Conservation (phyloP, 2,888 invertebrate species). For the Apantesis nais region DNA sequence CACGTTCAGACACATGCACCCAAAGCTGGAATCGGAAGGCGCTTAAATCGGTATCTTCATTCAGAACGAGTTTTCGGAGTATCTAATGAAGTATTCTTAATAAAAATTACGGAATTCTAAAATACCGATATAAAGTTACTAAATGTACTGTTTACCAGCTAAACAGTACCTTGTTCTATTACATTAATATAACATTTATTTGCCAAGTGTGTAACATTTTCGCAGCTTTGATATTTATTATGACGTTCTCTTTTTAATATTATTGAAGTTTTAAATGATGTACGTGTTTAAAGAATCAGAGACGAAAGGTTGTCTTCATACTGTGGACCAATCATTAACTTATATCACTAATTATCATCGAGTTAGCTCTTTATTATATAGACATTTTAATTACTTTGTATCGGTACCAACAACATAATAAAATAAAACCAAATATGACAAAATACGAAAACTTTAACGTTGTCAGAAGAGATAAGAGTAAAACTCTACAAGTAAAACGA, state of each 20-base stretch:
- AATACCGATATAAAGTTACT: background rate
- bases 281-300: background rate
- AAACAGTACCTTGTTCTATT: background rate
- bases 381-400: no score
- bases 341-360: no score
- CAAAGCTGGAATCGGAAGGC: background rate
- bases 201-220: background rate
- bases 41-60: background rate
- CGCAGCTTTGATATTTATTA: background rate
- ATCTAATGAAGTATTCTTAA: background rate
- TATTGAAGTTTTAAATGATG: background rate
- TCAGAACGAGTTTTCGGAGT: background rate
- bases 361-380: no score
- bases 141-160: background rate
- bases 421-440: no score
- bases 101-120: background rate
- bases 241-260: background rate
- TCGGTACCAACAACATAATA: no score
- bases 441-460: no score
- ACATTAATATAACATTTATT: background rate
- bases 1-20: background rate
- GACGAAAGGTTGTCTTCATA: background rate
- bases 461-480: no score
- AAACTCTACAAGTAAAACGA: no score
- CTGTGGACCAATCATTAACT: no score